Evolutionary conservation across 2,888 invertebrate genomes (phyloP).

Genomic region (Drosophila melanocephala): DNA sequence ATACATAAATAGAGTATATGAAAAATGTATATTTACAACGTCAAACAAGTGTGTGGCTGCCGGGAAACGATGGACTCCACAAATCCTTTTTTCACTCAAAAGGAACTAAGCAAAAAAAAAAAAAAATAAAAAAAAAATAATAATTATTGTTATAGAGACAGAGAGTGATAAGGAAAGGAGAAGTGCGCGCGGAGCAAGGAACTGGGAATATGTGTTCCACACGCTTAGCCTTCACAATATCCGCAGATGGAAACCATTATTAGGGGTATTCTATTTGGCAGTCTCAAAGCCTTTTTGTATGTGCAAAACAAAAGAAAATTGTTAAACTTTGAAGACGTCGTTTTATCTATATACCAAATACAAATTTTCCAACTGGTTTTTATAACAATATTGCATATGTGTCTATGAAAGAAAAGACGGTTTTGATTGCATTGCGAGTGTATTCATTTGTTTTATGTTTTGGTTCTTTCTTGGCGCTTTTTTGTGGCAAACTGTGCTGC

Average conservation of each 20-base stretch:
- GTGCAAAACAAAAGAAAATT: conserved; percentile 12
- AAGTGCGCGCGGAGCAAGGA: conserved; percentile 5
- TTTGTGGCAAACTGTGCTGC: conserved; percentile 25
- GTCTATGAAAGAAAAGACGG: conserved; percentile 10
- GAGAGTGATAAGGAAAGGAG: conserved; percentile 4
- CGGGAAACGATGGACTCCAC: conserved; percentile 11
- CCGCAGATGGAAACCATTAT: conserved; percentile 44
- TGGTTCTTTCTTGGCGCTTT: conserved; percentile 6
- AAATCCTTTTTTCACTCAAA: conserved; percentile 3
- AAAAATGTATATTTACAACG: conserved; percentile 73
- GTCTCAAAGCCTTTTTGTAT: conserved; percentile 35
- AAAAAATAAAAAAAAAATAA: not conserved
- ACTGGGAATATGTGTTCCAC: conserved; percentile 15
- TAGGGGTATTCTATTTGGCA: conserved; percentile 50
- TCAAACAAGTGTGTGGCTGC: conserved; percentile 37
- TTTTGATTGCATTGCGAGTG: conserved; percentile 21
- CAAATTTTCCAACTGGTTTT: conserved; percentile 33
- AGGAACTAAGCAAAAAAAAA: not conserved
- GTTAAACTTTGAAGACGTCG: conserved; percentile 41
- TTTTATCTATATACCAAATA: conserved; percentile 34
- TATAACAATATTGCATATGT: conserved; percentile 28
- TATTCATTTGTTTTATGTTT: conserved; percentile 4
- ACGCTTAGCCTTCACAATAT: conserved; percentile 52
- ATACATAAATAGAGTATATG: conserved; percentile 60
- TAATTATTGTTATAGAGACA: conserved; percentile 1